Percentiles rank a stretch among this genome's conserved stretches.
These are phyloP conservation scores for Rhabdornis inornatus DNA, from an alignment of 2,113 vertebrate genomes.

Conservation along the genomic window DNA sequence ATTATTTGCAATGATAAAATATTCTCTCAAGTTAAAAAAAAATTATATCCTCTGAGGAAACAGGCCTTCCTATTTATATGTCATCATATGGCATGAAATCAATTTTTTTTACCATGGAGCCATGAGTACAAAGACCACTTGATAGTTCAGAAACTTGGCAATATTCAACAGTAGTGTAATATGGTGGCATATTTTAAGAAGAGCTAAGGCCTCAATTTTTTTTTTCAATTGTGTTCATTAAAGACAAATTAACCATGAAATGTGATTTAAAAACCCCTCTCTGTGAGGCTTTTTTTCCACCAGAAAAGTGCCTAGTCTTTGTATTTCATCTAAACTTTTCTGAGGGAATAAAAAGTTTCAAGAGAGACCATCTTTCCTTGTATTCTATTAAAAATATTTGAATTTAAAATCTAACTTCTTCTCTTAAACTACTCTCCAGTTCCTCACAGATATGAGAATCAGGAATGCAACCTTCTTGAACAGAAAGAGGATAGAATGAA, in stretches of 20 bases:
- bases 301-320: neutral
- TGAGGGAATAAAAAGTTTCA: neutral
- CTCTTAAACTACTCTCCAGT: neutral
- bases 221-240: neutral
- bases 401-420: neutral
- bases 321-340: neutral
- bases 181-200: neutral
- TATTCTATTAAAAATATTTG: neutral
- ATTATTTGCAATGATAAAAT: conserved; percentile 15
- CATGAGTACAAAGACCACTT: neutral
- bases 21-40: conserved; percentile 16
- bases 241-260: conserved; percentile 26
- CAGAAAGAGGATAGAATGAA: neutral
- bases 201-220: neutral
- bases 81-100: conserved; percentile 31
- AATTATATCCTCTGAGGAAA: conserved; percentile 42
- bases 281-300: neutral
- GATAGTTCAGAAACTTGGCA: neutral
- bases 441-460: neutral
- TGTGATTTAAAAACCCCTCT: neutral
- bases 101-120: neutral
- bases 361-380: neutral
- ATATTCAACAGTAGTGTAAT: neutral
- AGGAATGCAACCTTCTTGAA: neutral
- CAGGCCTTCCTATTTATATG: conserved; percentile 21